Conservation (phyloP, 1,140 invertebrate genomes). For the Pseudomyrmex pallidus region DNA sequence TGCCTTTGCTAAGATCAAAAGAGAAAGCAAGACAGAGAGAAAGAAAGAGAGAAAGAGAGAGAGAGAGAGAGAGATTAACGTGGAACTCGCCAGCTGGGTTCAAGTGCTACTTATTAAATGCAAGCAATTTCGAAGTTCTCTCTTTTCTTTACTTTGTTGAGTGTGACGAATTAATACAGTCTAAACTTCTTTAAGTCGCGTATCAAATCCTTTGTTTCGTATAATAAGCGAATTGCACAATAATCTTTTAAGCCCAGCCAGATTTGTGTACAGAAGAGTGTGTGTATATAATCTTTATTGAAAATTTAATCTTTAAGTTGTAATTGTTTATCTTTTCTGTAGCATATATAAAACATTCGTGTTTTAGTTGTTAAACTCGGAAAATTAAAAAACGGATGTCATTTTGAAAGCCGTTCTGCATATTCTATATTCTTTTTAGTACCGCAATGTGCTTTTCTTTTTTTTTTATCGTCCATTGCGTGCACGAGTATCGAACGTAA, state of each 20-base stretch:
- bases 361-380: neutral
- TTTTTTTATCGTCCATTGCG: conserved; percentile 18
- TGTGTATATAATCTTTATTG: no score
- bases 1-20: conserved; percentile 48
- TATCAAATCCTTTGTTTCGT: conserved; percentile 50
- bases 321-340: conserved; percentile 23
- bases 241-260: conserved; percentile 28
- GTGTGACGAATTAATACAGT: conserved; percentile 53
- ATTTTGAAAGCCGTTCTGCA: neutral
- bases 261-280: conserved; percentile 6
- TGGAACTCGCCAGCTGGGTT: conserved; percentile 43
- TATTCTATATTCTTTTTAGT: conserved; percentile 17
- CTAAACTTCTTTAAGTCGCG: conserved; percentile 49
- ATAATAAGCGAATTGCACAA: conserved; percentile 13
- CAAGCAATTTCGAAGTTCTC: conserved; percentile 51
- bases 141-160: conserved; percentile 48
- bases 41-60: no score
- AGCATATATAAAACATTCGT: neutral
- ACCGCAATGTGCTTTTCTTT: neutral
- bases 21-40: no score
- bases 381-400: neutral
- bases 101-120: conserved; percentile 53
- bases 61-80: conserved; percentile 23
- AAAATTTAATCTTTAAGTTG: conserved; percentile 27
- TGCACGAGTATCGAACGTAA: conserved; percentile 36